Evolutionary conservation across 2,888 invertebrate genomes (phyloP).

Genomic region (Mycalesis mineus): DNA sequence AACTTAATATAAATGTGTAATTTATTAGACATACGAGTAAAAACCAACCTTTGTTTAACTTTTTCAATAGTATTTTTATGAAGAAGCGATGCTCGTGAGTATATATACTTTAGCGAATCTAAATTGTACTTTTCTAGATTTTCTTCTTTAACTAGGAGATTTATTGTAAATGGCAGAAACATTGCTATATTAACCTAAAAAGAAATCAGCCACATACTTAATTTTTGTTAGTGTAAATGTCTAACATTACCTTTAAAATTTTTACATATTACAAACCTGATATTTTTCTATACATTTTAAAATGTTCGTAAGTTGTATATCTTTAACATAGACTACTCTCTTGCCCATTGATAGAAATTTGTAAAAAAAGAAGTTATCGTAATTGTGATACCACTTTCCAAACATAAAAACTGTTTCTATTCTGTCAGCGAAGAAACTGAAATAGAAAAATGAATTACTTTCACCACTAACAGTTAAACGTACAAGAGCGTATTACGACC

Average conservation of each 20-base stretch:
- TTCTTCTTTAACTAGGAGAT: conserved; percentile 44
- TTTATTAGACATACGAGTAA: neutral
- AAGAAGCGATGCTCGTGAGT: conserved; percentile 54
- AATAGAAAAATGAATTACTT: conserved; percentile 17
- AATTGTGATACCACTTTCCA: conserved; percentile 62
- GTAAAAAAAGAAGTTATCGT: conserved; percentile 56
- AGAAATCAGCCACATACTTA: neutral
- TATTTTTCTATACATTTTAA: conserved; percentile 42
- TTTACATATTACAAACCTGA: conserved; percentile 35
- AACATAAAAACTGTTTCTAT: conserved; percentile 46
- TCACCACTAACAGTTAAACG: too few species aligned
- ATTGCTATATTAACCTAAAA: conserved; percentile 54
- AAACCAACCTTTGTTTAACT: conserved; percentile 48
- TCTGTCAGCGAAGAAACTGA: conserved; percentile 46
- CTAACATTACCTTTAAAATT: too few species aligned
- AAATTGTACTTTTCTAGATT: conserved; percentile 40
- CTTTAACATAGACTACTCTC: conserved; percentile 47
- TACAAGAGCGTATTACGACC: too few species aligned
- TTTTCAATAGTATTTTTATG: conserved; percentile 53
- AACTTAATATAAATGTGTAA: neutral
- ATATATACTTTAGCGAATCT: conserved; percentile 53
- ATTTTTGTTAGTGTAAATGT: too few species aligned
- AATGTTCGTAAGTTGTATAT: conserved; percentile 34
- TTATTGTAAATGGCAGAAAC: conserved; percentile 46
- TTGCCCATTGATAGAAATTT: conserved; percentile 52